Evolutionary conservation across 64 coral and sea anemone species (phyloP), one percentile per base, ranked within the genome.

Genomic region (Montipora efflorescens): DNA sequence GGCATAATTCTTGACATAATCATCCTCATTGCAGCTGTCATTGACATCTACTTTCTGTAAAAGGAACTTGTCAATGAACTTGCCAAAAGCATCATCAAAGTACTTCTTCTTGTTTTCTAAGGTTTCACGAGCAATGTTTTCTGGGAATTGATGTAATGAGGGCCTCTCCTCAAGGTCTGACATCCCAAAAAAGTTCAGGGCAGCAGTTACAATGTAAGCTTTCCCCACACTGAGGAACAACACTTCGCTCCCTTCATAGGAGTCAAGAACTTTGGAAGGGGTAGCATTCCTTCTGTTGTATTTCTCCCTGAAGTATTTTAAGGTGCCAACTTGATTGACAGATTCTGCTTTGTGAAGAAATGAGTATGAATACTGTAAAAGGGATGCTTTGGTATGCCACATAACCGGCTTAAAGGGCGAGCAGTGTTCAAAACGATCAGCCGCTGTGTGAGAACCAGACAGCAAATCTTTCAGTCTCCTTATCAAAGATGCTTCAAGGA

Each of bases 371-470:
- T 92, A 96, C 12, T 92, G 85, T 23, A 92, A 72, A 36, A 96
- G 7, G 15, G 90, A 93, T 52, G 95, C 95, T 80, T 83, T 96
- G 5, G 86, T 79, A 74, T 96, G 95, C 90, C 95, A 96, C 90
- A 90, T 96, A 6, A 89, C 90, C 62, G 95, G 87, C 20, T 96
- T 96, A 53, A 96, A 92, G 3, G 90, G 95, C 3, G 85, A 92
- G 53, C 95, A 96, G 51, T 96, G 90, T 47, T 96, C 90, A 48
- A 96, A 96, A 19, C 83, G 84, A 61, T 96, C 95, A 71, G 95
- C 92, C 3, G 87, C 78, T 57, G 53, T 25, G 95, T 96, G 59
- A 92, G 95, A 85, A 51, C 88, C 88, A 72, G 94, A 18, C 14
- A 95, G 66, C 5, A 95, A 67, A 46, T 91, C 94, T 78, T 95